These are phyloP conservation scores for Dicrostonyx torquatus DNA, from an alignment of 2,797 vertebrate species.

Conservation along the genomic window DNA sequence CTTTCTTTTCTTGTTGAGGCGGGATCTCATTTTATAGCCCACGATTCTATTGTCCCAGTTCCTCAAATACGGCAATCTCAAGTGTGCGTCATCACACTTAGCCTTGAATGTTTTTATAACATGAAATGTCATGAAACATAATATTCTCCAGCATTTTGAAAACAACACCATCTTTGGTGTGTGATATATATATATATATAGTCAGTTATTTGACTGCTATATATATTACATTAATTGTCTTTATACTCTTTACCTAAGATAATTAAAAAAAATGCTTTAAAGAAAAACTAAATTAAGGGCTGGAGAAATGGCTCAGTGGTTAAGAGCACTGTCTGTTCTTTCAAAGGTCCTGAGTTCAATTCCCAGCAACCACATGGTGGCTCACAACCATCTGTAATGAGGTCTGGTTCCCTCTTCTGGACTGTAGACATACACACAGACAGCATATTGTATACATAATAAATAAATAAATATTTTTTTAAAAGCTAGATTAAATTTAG, in stretches of 20 bases:
- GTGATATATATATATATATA: not conserved
- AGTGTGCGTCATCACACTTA: too few species aligned
- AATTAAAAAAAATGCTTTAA: conserved; percentile 42
- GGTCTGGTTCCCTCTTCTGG: too few species aligned
- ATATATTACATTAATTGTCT: not conserved
- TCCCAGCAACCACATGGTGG: too few species aligned
- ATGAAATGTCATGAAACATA: not conserved
- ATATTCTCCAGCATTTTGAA: not conserved
- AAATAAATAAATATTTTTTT: too few species aligned
- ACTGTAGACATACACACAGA: too few species aligned
- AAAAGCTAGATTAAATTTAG: not conserved
- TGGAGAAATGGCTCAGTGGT: too few species aligned
- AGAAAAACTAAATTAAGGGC: not conserved
- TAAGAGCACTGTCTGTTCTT: too few species aligned
- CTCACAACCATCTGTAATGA: too few species aligned
- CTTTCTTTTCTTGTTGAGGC: not conserved
- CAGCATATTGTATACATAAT: too few species aligned
- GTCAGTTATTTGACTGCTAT: not conserved
- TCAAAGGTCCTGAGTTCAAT: too few species aligned
- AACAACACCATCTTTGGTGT: not conserved
- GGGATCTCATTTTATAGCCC: not conserved
- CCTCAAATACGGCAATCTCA: too few species aligned
- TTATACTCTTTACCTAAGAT: not conserved
- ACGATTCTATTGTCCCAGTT: not conserved
- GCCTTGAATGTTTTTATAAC: not conserved